These are phyloP conservation scores for Oncorhynchus kisutch DNA, from an alignment of 2,113 vertebrate genomes.

Conservation along the genomic window DNA sequence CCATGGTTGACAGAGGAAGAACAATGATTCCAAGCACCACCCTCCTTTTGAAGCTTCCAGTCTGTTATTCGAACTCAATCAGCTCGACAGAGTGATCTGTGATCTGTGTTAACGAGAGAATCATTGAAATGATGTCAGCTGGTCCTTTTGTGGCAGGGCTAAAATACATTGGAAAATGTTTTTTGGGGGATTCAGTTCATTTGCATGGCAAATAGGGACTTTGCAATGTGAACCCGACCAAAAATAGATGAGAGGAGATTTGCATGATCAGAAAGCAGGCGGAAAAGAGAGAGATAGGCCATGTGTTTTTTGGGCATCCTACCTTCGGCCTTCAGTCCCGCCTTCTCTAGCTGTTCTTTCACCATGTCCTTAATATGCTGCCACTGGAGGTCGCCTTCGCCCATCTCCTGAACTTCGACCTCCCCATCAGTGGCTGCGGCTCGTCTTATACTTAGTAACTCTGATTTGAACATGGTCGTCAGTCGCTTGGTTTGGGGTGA, in stretches of 20 bases:
- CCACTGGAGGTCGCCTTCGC: conserved; percentile 85
- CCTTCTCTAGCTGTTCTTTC: conserved; percentile 93
- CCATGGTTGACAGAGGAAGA: too few species aligned
- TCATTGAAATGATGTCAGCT: too few species aligned
- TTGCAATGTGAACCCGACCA: neutral
- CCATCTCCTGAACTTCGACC: conserved; percentile 85
- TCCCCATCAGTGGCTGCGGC: conserved; percentile 79
- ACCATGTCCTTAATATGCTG: conserved; percentile 92
- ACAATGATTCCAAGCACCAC: too few species aligned
- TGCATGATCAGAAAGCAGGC: conserved; percentile 34
- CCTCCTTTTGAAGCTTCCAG: too few species aligned
- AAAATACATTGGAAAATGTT: too few species aligned
- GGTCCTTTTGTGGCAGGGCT: too few species aligned
- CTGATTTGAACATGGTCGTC: conserved; percentile 87
- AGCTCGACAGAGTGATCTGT: too few species aligned
- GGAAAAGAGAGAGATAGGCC: conserved; percentile 48
- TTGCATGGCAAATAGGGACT: too few species aligned
- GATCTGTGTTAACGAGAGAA: too few species aligned
- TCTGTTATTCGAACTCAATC: too few species aligned
- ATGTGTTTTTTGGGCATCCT: conserved; percentile 58
- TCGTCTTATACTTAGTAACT: conserved; percentile 86
- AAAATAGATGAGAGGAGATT: conserved; percentile 23
- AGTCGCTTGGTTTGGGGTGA: conserved; percentile 78
- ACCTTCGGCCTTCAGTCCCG: conserved; percentile 94
- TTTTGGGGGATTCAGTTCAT: too few species aligned